Percentiles rank a stretch among this genome's conserved stretches.
phyloP scores from a whole-genome alignment of 2,113 vertebrate species.

The Suricata suricatta region DNA sequence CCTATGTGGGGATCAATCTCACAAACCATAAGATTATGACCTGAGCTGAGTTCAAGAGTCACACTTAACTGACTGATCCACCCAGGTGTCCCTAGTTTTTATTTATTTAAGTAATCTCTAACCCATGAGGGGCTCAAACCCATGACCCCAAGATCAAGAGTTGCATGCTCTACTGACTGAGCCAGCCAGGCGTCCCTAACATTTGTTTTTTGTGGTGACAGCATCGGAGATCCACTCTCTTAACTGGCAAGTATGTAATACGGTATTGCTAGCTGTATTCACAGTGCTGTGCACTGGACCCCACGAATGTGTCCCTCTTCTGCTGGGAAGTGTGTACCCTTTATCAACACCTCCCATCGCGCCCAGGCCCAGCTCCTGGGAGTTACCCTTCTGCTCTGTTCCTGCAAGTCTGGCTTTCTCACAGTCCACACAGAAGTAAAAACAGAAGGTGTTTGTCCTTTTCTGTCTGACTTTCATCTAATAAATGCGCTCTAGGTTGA shows the following conservation, averaged over 20 bases:
- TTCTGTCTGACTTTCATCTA: not conserved
- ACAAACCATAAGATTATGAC: too few relatives aligned
- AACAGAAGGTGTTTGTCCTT: not conserved
- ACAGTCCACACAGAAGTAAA: not conserved
- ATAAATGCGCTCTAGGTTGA: not conserved
- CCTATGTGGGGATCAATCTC: too few relatives aligned
- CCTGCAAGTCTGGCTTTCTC: not conserved
- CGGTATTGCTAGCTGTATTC: not conserved
- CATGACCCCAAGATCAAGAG: not conserved
- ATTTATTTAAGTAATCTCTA: not conserved
- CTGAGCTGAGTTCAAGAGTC: too few relatives aligned
- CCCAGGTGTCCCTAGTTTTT: not conserved
- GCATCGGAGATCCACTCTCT: not conserved
- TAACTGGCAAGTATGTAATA: not conserved
- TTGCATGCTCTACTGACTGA: not conserved
- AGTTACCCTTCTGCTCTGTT: not conserved
- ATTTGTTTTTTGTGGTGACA: not conserved
- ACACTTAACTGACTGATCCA: too few relatives aligned
- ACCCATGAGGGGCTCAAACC: not conserved
- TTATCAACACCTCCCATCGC: not conserved
- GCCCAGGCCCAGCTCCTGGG: not conserved
- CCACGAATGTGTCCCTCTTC: not conserved
- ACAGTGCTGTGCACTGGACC: not conserved
- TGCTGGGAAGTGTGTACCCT: not conserved
- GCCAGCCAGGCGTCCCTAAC: not conserved